Evolutionary conservation across 2,888 invertebrate species (phyloP), one percentile per base, ranked within the genome.

Genomic region (Microlaimidae sp.): DNA sequence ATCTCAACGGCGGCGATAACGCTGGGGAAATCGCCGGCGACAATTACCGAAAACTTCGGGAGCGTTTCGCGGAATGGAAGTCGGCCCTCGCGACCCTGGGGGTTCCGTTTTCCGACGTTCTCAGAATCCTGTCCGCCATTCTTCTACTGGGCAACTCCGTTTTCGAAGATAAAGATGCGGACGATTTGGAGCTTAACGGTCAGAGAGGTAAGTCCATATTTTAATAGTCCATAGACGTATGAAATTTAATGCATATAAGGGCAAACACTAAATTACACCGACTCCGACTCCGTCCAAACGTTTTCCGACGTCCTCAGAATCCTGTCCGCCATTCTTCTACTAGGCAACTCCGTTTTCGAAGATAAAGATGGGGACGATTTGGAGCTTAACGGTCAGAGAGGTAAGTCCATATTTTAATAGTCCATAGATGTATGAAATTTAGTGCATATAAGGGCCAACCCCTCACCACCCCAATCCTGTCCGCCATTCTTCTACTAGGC

Each of bases 281-380:
- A n/a, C 92, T 23, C 74, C 92, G 62, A 84, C 88, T n/a, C n/a
- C n/a, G n/a, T n/a, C n/a, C n/a, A n/a, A n/a, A n/a, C 90, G 1
- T 89, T 89, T 72, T 74, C 87, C 70, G 90, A 92, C 73, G 88
- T 92, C 47, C 84, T 90, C 53, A 78, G 90, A 61, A 87, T 92
- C 23, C 74, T 92, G 62, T 84, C 88, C 17, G 88, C 89, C 2
- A 85, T 90, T 52, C 74, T 92, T 60, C 77, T 92, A 56, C 78
- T 92, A 57, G 92, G 92, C 55, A 92, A 92, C 74, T 83, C 92
- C 61, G 82, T 82, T 69, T 90, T 89, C 72, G 77, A 81, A 50
- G 87, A 87, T 70, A 66, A 64, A 3, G 53, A 17, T 23, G 81
- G 82, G 2, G 80, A 67, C 49, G 71, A 71, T 49, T 61, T 70